Percentiles rank a stretch among this genome's conserved stretches.
phyloP scores from a whole-genome alignment of 2,113 vertebrate species.

The Pollachius pollachius region DNA sequence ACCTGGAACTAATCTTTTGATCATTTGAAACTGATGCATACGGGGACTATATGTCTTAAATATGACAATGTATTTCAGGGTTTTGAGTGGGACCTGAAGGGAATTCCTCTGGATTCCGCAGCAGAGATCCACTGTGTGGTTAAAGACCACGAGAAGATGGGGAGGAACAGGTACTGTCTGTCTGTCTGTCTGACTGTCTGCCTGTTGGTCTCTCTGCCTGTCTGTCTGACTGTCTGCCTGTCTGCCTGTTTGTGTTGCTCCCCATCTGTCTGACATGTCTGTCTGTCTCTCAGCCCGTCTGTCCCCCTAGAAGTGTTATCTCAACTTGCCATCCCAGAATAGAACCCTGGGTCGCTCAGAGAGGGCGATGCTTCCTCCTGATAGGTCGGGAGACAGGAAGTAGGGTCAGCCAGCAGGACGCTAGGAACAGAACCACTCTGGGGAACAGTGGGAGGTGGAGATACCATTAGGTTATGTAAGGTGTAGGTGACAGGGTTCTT shows the following conservation, averaged over 20 bases:
- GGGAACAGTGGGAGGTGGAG: no score
- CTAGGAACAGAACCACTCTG: no score
- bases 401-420: no score
- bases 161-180: conserved; percentile 85
- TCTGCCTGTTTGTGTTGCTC: background rate
- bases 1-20: no score
- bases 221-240: conserved; percentile 6
- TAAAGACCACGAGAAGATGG: conserved; percentile 95
- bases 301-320: background rate
- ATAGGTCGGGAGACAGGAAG: conserved; percentile 5
- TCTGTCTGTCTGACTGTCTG: no score
- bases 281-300: background rate
- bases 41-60: background rate
- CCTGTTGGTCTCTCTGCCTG: background rate
- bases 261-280: background rate
- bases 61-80: conserved; percentile 67
- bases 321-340: background rate
- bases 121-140: conserved; percentile 89
- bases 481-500: background rate
- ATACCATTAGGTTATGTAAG: no score
- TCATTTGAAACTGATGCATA: no score
- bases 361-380: background rate
- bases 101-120: conserved; percentile 80
- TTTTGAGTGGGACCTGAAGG: conserved; percentile 97
- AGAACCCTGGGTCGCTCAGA: background rate